These are phyloP conservation scores for Pristionchus fissidentatus DNA, from an alignment of 2,888 invertebrate genomes.

Conservation along the genomic window DNA sequence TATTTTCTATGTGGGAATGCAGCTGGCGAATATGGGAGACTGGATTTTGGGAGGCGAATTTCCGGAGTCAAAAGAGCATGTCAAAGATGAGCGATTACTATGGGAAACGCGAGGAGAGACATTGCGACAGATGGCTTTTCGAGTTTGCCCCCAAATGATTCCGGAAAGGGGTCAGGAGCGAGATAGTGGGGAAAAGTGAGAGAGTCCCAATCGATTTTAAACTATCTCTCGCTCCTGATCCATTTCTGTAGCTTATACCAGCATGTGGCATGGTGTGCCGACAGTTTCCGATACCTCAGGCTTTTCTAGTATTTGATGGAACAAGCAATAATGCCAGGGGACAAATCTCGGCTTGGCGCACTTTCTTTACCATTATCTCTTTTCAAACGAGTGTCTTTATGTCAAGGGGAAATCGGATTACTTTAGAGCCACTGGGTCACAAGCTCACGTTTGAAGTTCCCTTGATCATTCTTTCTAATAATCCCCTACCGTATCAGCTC, in stretches of 20 bases:
- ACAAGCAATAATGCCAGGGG: not conserved
- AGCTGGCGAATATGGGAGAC: slow-evolving; percentile 5
- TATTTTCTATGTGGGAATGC: slow-evolving; percentile 45
- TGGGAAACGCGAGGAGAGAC: slow-evolving; percentile 43
- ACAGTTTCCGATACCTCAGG: not conserved
- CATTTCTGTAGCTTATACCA: too few relatives aligned
- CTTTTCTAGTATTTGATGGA: not conserved
- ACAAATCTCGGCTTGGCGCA: slow-evolving; percentile 9
- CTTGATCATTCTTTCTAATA: not conserved
- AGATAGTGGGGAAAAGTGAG: too few relatives aligned
- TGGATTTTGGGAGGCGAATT: not conserved
- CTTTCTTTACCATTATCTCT: slow-evolving; percentile 4
- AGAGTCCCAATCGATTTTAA: too few relatives aligned
- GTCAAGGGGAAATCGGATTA: slow-evolving; percentile 27
- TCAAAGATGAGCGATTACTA: slow-evolving; percentile 40
- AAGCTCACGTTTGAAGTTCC: not conserved
- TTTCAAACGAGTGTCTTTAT: not conserved
- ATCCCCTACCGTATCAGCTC: not conserved
- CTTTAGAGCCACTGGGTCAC: not conserved
- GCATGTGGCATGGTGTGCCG: not conserved
- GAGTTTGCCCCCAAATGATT: not conserved
- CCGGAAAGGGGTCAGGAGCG: not conserved
- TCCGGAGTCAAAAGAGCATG: not conserved
- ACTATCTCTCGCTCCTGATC: too few relatives aligned
- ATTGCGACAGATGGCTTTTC: not conserved